Percentiles rank a stretch among this genome's conserved stretches.
phyloP scores from a whole-genome alignment of 2,113 vertebrate genomes.

The Lathamus discolor region DNA sequence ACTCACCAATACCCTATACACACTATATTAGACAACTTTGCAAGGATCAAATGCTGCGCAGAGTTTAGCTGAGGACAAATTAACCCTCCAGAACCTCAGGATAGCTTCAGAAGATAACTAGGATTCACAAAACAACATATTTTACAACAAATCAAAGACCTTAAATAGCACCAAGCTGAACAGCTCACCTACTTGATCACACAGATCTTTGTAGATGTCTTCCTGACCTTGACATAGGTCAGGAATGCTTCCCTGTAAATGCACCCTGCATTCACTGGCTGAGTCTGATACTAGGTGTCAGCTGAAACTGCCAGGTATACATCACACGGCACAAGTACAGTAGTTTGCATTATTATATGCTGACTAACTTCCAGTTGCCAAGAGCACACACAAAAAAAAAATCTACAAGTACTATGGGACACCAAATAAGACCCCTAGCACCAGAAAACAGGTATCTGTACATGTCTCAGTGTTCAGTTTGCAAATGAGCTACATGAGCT shows the following conservation, averaged over 20 bases:
- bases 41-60: neutral
- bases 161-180: neutral
- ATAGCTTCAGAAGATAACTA: neutral
- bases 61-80: neutral
- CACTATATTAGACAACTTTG: neutral
- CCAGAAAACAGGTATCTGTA: neutral
- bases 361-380: neutral
- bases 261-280: neutral
- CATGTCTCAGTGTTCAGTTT: neutral
- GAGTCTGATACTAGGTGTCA: neutral
- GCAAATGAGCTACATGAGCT: neutral
- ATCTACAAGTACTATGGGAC: neutral
- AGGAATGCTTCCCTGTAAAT: neutral
- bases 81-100: neutral
- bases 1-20: neutral
- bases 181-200: neutral
- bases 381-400: neutral
- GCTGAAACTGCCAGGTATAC: fast-evolving
- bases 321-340: neutral
- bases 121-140: neutral
- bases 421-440: neutral
- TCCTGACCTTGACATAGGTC: neutral
- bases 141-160: neutral
- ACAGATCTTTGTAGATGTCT: neutral
- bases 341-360: neutral